phyloP scores from a whole-genome alignment of 2,797 vertebrate species.

The Sebastes cheni region DNA sequence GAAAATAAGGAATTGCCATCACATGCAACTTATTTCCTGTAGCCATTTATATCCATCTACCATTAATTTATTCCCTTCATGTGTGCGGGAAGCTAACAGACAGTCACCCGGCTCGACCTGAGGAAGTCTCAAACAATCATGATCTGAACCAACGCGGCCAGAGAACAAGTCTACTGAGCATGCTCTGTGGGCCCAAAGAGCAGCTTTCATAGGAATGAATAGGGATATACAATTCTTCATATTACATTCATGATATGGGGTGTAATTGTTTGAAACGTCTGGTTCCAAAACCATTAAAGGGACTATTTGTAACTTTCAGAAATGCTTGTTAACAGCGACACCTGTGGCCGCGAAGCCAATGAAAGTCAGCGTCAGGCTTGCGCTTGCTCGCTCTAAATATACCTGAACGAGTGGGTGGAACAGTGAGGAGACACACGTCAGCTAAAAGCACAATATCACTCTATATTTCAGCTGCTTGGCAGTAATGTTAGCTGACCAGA shows the following conservation, averaged over 20 bases:
- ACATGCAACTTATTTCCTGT: background rate
- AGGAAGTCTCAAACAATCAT: background rate
- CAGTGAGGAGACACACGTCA: no score
- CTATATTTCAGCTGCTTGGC: no score
- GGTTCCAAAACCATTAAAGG: background rate
- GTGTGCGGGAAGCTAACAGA: background rate
- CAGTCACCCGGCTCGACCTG: background rate
- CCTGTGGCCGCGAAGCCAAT: no score
- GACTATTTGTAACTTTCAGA: no score
- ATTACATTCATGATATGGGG: background rate
- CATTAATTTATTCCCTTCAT: background rate
- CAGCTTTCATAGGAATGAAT: no score
- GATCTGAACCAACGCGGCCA: background rate
- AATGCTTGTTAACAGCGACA: no score
- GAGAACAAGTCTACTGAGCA: background rate
- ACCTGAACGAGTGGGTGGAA: no score
- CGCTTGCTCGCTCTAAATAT: accelerated
- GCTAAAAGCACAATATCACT: no score
- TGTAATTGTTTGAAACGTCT: background rate
- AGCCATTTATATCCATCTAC: background rate
- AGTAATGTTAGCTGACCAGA: no score
- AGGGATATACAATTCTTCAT: no score
- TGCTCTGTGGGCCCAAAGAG: background rate
- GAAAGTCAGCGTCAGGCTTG: no score
- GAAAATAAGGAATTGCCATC: background rate